Evolutionary conservation across 2,888 invertebrate species (phyloP).

Genomic region (Sarcophaga variegata): DNA sequence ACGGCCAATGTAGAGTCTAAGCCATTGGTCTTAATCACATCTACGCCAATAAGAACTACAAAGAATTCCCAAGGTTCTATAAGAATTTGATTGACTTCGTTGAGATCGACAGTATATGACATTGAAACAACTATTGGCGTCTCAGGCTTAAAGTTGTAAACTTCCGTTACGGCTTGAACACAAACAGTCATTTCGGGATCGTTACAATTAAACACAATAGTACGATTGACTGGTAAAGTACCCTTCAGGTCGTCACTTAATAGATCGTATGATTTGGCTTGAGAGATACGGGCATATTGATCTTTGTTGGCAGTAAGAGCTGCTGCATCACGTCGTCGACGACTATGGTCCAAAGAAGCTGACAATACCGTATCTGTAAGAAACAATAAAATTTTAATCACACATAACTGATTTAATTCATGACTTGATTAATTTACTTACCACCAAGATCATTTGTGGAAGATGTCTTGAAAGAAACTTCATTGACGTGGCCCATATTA

Average conservation of each 20-base stretch:
- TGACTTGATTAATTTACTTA: slow-evolving; percentile 30
- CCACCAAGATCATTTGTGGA: slow-evolving; percentile 38
- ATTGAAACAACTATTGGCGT: slow-evolving; percentile 77
- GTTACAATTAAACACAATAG: slow-evolving; percentile 81
- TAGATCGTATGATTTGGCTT: slow-evolving; percentile 76
- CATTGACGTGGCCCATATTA: slow-evolving; percentile 73
- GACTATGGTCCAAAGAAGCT: slow-evolving; percentile 72
- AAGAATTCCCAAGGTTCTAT: slow-evolving; percentile 81
- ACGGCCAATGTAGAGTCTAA: slow-evolving; percentile 74
- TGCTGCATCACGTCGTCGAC: slow-evolving; percentile 75
- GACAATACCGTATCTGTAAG: slow-evolving; percentile 72
- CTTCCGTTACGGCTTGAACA: slow-evolving; percentile 77
- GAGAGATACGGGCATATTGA: slow-evolving; percentile 78
- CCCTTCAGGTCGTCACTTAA: slow-evolving; percentile 79
- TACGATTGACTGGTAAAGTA: slow-evolving; percentile 80
- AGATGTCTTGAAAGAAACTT: slow-evolving; percentile 45
- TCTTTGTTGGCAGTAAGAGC: slow-evolving; percentile 75
- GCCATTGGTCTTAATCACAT: slow-evolving; percentile 77
- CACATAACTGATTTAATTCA: background rate
- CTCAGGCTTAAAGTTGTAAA: slow-evolving; percentile 79
- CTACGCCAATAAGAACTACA: slow-evolving; percentile 77
- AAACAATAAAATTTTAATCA: background rate
- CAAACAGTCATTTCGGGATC: slow-evolving; percentile 78
- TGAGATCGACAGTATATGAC: slow-evolving; percentile 78
- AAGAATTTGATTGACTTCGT: slow-evolving; percentile 80